Conservation (phyloP, 2,113 vertebrate genomes). For the Neotragus moschatus region DNA sequence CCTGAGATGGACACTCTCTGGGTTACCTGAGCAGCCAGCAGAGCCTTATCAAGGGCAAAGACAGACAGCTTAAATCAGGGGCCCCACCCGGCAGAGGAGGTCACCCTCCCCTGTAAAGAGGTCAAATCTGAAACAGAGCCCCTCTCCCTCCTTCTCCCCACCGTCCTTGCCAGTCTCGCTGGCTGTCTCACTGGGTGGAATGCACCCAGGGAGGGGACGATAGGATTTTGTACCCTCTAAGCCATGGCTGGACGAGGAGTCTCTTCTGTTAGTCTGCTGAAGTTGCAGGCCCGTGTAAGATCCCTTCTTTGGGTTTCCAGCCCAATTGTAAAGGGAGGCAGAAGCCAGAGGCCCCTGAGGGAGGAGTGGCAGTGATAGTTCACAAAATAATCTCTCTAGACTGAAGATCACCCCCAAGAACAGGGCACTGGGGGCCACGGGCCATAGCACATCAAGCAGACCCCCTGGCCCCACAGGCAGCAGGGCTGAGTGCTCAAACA, state of each 20-base stretch:
- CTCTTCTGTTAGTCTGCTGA: not conserved
- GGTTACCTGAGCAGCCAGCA: too few species aligned
- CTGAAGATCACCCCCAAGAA: not conserved
- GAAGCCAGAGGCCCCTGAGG: not conserved
- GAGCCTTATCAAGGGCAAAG: not conserved
- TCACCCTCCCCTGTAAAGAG: not conserved
- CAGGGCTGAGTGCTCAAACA: too few species aligned
- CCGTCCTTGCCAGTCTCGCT: fast-evolving
- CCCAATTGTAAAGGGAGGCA: not conserved
- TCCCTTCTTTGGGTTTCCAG: not conserved
- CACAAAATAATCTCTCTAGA: not conserved
- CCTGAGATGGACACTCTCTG: too few species aligned
- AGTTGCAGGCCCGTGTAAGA: not conserved
- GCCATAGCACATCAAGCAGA: not conserved
- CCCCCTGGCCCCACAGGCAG: not conserved
- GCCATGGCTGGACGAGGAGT: not conserved
- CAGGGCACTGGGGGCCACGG: fast-evolving
- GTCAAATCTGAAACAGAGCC: not conserved
- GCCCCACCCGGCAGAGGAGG: not conserved
- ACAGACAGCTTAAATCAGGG: not conserved
- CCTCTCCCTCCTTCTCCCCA: not conserved
- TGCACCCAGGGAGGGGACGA: not conserved
- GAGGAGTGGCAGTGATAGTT: not conserved
- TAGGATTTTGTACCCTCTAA: not conserved
- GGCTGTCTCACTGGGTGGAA: not conserved